A percentile compares a stretch with the other conserved stretches of the same genome.
Conservation (phyloP, 2,113 vertebrate genomes). For the Rhabdomys dilectus region DNA sequence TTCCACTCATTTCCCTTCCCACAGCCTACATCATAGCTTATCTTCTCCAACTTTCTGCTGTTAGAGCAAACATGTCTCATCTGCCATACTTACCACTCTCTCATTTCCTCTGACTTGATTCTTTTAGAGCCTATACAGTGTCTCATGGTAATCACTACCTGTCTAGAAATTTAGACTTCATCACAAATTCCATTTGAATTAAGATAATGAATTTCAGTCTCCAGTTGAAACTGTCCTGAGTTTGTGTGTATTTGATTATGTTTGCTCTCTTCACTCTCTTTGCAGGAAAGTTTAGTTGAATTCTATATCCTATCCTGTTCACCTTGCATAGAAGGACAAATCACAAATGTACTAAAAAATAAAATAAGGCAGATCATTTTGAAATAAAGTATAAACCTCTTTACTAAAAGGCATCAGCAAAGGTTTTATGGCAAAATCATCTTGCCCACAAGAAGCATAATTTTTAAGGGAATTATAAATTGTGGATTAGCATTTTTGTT, state of each 20-base stretch:
- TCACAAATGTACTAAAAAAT: not conserved
- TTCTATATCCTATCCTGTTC: not conserved
- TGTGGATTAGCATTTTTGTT: not conserved
- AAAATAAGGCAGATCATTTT: not conserved
- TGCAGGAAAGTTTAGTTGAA: conserved; percentile 8
- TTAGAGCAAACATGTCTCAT: not conserved
- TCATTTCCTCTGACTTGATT: not conserved
- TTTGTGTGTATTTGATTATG: not conserved
- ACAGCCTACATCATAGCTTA: too few species aligned
- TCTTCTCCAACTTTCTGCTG: not conserved
- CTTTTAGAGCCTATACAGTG: not conserved
- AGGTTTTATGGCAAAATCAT: not conserved
- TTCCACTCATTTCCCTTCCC: not conserved
- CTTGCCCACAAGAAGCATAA: not conserved
- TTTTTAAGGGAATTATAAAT: conserved; percentile 23
- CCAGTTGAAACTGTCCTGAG: not conserved
- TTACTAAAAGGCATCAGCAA: not conserved
- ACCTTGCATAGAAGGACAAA: not conserved
- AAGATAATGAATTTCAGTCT: not conserved
- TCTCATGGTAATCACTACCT: not conserved
- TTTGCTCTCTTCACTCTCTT: not conserved
- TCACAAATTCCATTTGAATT: not conserved
- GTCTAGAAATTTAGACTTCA: not conserved
- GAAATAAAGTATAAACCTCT: not conserved
- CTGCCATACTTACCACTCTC: not conserved